Percentiles rank a stretch among this genome's conserved stretches.
These are phyloP conservation scores for Menidia beryllina DNA, from an alignment of 2,113 vertebrate genomes.

Conservation along the genomic window DNA sequence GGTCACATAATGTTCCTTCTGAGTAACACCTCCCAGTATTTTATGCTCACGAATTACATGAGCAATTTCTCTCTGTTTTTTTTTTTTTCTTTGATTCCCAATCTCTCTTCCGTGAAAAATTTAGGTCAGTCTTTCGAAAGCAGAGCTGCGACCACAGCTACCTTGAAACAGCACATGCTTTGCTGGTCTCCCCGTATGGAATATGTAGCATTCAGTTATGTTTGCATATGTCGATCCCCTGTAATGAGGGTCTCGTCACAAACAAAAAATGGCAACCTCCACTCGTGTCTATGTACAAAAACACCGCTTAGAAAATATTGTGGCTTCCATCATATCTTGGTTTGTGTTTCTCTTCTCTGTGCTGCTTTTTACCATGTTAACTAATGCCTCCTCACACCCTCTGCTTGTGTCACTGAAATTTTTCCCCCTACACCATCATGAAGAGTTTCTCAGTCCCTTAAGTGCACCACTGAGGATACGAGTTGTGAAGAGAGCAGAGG, in stretches of 20 bases:
- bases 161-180: conserved; percentile 36
- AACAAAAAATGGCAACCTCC: conserved; percentile 7
- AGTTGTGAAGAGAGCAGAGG: too few relatives aligned
- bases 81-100: conserved; percentile 30
- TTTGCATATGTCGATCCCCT: neutral
- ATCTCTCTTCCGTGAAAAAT: conserved; percentile 37
- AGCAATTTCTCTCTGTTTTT: neutral
- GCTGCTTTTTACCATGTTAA: neutral
- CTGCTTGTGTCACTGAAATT: neutral
- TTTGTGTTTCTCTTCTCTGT: neutral
- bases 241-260: conserved; percentile 1
- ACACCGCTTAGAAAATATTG: neutral
- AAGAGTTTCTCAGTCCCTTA: neutral
- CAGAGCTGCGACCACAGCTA: conserved; percentile 28
- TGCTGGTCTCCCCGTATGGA: conserved; percentile 20
- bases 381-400: neutral
- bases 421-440: neutral
- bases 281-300: neutral
- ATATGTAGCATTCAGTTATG: conserved; percentile 14
- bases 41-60: conserved; percentile 9
- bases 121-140: conserved; percentile 47
- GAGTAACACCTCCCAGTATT: neutral
- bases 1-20: conserved; percentile 4
- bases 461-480: neutral
- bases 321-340: neutral